Evolutionary conservation across 2,113 vertebrate species (phyloP).

Genomic region (Lasiurus borealis): DNA sequence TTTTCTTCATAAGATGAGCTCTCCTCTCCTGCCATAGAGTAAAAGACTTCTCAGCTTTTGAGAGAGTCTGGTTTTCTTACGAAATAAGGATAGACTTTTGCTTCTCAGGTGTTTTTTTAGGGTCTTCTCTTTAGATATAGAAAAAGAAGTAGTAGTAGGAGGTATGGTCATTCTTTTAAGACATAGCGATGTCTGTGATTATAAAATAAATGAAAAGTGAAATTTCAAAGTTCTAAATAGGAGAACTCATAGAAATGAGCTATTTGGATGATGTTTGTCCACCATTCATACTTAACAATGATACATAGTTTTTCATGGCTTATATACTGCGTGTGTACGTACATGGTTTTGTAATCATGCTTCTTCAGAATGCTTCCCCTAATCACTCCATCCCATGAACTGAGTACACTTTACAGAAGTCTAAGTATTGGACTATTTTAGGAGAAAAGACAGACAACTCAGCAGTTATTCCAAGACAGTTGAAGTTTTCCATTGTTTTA

Average conservation of each 20-base stretch:
- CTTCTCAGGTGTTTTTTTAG: conserved; percentile 71
- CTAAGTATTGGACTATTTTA: conserved; percentile 26
- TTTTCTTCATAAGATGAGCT: conserved; percentile 66
- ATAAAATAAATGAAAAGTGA: conserved; percentile 53
- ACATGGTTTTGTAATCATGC: conserved; percentile 15
- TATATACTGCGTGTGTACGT: neutral
- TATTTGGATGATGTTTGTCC: neutral
- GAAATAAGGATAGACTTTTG: conserved; percentile 72
- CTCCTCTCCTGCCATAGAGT: conserved; percentile 62
- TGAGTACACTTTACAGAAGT: neutral
- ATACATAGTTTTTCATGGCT: neutral
- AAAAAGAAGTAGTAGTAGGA: conserved; percentile 64
- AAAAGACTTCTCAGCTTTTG: conserved; percentile 64
- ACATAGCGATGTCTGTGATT: conserved; percentile 26
- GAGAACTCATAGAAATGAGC: conserved; percentile 26
- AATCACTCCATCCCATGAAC: neutral
- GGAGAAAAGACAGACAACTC: conserved; percentile 39
- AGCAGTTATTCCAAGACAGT: conserved; percentile 25
- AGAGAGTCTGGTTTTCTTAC: conserved; percentile 73
- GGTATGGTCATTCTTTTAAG: conserved; percentile 47
- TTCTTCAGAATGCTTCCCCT: conserved; percentile 10
- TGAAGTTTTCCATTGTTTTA: neutral
- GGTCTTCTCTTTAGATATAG: conserved; percentile 60
- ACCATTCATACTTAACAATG: neutral
- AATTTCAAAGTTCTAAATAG: conserved; percentile 27